Evolutionary conservation across 2,113 vertebrate species (phyloP).

Genomic region (Grallaria varia): DNA sequence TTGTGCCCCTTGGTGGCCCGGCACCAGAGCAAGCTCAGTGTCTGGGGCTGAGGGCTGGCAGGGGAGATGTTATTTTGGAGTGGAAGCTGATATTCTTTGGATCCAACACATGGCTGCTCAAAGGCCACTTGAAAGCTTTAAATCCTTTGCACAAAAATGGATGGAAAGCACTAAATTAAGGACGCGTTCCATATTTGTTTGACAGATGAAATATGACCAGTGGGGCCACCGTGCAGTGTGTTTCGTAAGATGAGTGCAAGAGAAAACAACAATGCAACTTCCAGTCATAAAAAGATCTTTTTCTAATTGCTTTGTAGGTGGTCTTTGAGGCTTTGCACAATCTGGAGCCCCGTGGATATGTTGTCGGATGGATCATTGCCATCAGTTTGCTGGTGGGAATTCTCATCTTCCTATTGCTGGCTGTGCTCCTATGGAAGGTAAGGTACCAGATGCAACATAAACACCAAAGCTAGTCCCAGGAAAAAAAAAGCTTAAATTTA

Average conservation of each 20-base stretch:
- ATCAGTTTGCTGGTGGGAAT: constrained; percentile 97
- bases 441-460: constrained; percentile 36
- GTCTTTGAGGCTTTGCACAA: constrained; percentile 97
- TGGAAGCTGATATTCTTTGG: not conserved
- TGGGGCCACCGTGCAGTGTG: not conserved
- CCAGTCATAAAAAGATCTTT: not conserved
- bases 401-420: constrained; percentile 95
- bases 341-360: constrained; percentile 94
- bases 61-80: not conserved
- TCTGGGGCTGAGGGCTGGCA: not conserved
- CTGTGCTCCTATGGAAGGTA: constrained; percentile 98
- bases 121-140: constrained; percentile 14
- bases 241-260: constrained; percentile 15
- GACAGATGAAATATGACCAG: constrained; percentile 34
- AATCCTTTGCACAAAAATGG: not conserved
- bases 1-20: not conserved
- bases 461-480: not conserved
- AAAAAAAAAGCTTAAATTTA: not conserved
- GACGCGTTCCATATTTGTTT: not conserved
- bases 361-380: constrained; percentile 99
- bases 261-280: constrained; percentile 16
- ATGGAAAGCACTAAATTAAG: not conserved
- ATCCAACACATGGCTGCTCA: not conserved
- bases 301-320: constrained; percentile 78
- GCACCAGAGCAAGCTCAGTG: not conserved